Conservation (phyloP, 2,113 vertebrate species). For the Gymnogyps californianus region DNA sequence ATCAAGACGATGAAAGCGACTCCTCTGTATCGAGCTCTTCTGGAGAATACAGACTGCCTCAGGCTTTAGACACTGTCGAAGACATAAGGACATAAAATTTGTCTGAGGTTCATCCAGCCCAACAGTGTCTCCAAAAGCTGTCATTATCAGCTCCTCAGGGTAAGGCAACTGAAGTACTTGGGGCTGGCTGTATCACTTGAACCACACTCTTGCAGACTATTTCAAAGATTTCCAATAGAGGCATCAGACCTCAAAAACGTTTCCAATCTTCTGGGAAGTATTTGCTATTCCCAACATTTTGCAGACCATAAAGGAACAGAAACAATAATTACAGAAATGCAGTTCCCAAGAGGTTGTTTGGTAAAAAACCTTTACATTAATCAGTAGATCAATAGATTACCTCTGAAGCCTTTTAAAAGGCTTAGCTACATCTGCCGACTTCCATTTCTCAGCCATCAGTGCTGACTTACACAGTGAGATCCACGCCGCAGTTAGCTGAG, state of each 20-base stretch:
- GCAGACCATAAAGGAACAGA: background rate
- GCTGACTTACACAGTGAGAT: background rate
- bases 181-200: background rate
- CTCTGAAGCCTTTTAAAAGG: background rate
- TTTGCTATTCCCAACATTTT: background rate
- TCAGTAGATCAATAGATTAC: background rate
- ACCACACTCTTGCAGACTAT: background rate
- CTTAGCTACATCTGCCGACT: background rate
- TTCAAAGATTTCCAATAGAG: background rate
- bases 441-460: background rate
- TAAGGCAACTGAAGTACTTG: background rate
- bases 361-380: background rate
- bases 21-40: background rate
- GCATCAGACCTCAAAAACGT: background rate
- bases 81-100: background rate
- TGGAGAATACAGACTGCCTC: background rate
- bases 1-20: background rate
- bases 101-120: background rate
- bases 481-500: background rate
- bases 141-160: background rate
- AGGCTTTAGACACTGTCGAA: fast-evolving
- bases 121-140: background rate
- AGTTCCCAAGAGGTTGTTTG: background rate
- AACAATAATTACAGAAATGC: background rate
- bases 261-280: background rate